A percentile compares a stretch with the other conserved stretches of the same genome.
These are phyloP conservation scores for Prunella himalayana DNA, from an alignment of 2,113 vertebrate genomes.

Conservation along the genomic window DNA sequence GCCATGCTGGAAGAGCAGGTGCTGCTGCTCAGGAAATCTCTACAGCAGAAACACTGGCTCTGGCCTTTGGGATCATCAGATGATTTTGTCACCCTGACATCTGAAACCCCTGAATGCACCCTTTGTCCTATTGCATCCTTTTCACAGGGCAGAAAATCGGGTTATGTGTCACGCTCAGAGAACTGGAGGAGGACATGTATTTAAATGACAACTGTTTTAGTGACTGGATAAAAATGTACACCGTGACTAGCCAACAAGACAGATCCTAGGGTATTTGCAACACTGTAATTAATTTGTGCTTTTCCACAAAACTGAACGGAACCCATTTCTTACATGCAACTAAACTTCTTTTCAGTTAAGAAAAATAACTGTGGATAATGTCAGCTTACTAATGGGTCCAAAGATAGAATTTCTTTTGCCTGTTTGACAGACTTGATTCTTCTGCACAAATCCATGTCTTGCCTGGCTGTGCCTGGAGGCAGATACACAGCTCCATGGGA, in stretches of 20 bases:
- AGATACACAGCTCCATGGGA: background rate
- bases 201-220: background rate
- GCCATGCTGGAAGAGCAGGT: background rate
- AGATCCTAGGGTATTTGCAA: background rate
- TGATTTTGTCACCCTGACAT: conserved; percentile 61
- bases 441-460: background rate
- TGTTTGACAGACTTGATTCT: conserved; percentile 11
- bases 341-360: background rate
- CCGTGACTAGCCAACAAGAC: background rate
- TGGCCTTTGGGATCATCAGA: conserved; percentile 52
- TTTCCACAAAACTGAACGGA: background rate
- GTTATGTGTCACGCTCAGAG: background rate
- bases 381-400: background rate
- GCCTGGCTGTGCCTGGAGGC: background rate
- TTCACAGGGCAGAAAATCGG: conserved; percentile 53
- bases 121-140: conserved; percentile 34
- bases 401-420: background rate
- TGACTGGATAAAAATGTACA: background rate
- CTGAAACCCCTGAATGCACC: conserved; percentile 12
- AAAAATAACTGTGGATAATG: background rate
- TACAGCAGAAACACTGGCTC: background rate
- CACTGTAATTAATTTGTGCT: background rate
- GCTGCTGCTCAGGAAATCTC: background rate
- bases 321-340: background rate
- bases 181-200: background rate